Evolutionary conservation across 2,113 vertebrate genomes (phyloP).

Genomic region (Brachyhypopomus gauderio): DNA sequence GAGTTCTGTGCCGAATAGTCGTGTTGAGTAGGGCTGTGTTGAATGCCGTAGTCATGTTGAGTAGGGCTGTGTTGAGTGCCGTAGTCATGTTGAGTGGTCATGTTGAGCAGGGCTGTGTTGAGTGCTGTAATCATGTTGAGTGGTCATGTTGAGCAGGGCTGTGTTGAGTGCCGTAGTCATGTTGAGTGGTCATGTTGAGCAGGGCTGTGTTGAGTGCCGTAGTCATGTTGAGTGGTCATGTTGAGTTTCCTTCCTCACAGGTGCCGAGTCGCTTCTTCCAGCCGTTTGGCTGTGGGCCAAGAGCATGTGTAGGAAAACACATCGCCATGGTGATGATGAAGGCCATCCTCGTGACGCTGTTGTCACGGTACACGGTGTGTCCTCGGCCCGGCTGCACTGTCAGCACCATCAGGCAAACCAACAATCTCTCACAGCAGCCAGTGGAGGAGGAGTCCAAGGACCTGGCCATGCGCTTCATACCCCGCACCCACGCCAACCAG

Average conservation of each 20-base stretch:
- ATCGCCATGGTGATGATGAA: conserved; percentile 99
- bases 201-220: too few relatives aligned
- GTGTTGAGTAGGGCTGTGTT: too few relatives aligned
- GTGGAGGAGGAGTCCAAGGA: conserved; percentile 72
- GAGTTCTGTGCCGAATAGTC: background rate
- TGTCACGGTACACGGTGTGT: conserved; percentile 82
- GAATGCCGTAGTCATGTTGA: too few relatives aligned
- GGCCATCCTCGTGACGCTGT: conserved; percentile 84
- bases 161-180: background rate
- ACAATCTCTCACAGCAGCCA: conserved; percentile 86
- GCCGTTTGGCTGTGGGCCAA: conserved; percentile 91
- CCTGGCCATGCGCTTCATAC: conserved; percentile 84
- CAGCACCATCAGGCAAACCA: conserved; percentile 81
- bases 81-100: too few relatives aligned
- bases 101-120: too few relatives aligned
- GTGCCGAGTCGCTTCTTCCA: conserved; percentile 93
- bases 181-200: too few relatives aligned
- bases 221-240: background rate
- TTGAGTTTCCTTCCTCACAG: conserved; percentile 63
- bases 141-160: too few relatives aligned
- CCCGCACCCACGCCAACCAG: conserved; percentile 59
- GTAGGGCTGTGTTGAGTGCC: background rate
- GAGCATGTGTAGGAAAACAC: conserved; percentile 91
- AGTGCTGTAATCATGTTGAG: too few relatives aligned
- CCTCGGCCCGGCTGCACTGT: conserved; percentile 78